Evolutionary conservation across 92 coral and sea anemone genomes (phyloP).

Genomic region (Umimayanthus chanpuru): DNA sequence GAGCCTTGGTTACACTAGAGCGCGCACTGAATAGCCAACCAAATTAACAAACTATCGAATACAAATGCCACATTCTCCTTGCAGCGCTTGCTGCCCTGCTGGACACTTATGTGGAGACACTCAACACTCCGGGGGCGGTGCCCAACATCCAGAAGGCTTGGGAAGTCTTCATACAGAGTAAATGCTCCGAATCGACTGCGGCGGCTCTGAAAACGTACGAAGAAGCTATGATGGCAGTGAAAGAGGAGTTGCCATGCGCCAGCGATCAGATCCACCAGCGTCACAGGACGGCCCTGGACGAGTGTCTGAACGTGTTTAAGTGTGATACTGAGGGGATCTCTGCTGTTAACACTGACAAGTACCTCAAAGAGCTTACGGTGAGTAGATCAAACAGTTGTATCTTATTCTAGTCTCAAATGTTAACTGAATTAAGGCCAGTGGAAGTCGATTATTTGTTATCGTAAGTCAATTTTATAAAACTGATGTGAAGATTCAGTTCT

Average conservation of each 20-base stretch:
- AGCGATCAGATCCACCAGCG: conserved; percentile 44
- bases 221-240: conserved; percentile 45
- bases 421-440: background rate
- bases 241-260: conserved; percentile 56
- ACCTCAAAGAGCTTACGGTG: conserved; percentile 53
- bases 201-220: conserved; percentile 49
- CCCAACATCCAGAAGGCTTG: conserved; percentile 79
- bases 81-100: conserved; percentile 73
- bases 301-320: conserved; percentile 37
- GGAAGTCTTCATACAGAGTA: conserved; percentile 62
- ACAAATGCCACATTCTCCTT: background rate
- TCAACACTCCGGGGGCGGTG: conserved; percentile 75
- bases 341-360: conserved; percentile 51
- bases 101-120: conserved; percentile 63
- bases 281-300: conserved; percentile 53
- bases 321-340: conserved; percentile 60
- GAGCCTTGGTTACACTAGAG: too few species aligned
- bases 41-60: background rate
- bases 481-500: too few species aligned
- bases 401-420: background rate
- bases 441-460: too few species aligned
- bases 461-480: too few species aligned
- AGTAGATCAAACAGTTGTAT: background rate
- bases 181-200: conserved; percentile 50
- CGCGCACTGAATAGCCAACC: too few species aligned